Evolutionary conservation across 2,797 vertebrate genomes (phyloP), one percentile per base, ranked within the genome.

Genomic region (Sphaeramia orbicularis): DNA sequence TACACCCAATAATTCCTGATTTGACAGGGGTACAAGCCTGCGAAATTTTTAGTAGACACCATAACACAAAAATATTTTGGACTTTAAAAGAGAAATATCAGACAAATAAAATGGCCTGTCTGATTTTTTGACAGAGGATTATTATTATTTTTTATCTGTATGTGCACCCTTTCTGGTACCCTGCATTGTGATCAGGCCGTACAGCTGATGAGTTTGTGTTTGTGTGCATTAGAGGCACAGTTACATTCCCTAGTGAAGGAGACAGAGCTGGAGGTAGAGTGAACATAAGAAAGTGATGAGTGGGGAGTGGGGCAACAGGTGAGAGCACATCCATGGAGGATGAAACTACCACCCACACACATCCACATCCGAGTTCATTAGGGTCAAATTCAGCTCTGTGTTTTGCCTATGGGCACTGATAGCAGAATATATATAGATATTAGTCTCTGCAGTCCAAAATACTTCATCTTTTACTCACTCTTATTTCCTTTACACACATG

Each of bases 331-430:
- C 65, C 52, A 88, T 49, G 56, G 69, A 81, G 76, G 84, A 84
- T 78, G 82, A 81, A 76, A 40, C 73, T 58, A 61, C 86, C 88
- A 51, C 90, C 83, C 78, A 86, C 82, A 42, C 10, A 83, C 51
- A 62, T 69, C 54, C 40, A 3, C 67, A 50, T 12, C 49, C 19
- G 55, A 71, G 81, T 72, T 81, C 74, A 74, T 56, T 9, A 14
- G 49, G 80, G 75, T 88, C 80, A 85, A 13, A 64, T 50, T 67
- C 71, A 75, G 73, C 70, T 58, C 64, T 76, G 72, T 63, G 19
- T 73, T 83, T 70, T 1, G 60, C 85, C 79, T 48, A 21, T 68
- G 54, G 79, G 65, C 65, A 66, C 37, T 24, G 74, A 77, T 66
- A 62, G 35, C 60, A 32, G 64, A 27, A 54, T 72, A 91, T 80